Percentiles rank a stretch among this genome's conserved stretches.
Evolutionary conservation across 2,888 invertebrate genomes (phyloP).

Genomic region (Criorhina ranunculi): DNA sequence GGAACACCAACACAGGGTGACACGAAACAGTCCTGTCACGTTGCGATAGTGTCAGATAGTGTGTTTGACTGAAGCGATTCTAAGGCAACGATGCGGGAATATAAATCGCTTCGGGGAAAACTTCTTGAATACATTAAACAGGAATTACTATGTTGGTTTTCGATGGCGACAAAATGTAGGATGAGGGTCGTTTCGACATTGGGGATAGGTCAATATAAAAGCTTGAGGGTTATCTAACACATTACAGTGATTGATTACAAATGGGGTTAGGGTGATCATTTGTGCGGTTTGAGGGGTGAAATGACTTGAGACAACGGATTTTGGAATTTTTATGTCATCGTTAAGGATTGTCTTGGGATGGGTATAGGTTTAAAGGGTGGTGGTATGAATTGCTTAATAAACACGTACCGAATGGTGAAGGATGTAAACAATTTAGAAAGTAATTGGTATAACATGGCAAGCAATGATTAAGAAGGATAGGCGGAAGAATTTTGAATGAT

Average conservation of each 20-base stretch:
- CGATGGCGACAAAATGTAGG: background rate
- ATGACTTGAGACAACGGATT: background rate
- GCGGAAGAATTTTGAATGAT: too few relatives aligned
- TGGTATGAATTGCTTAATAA: background rate
- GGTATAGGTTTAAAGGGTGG: too few relatives aligned
- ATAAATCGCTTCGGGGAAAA: constrained; percentile 46
- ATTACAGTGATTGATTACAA: constrained; percentile 29
- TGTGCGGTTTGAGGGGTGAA: constrained; percentile 14
- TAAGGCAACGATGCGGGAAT: constrained; percentile 18
- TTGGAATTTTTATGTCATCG: constrained; percentile 10
- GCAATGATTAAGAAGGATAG: background rate
- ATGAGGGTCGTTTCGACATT: background rate
- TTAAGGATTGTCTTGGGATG: background rate
- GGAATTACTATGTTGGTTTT: constrained; percentile 1
- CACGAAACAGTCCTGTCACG: constrained; percentile 49
- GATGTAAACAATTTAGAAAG: background rate
- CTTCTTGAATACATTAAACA: constrained; percentile 45
- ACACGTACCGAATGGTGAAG: background rate
- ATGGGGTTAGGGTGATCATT: constrained; percentile 8
- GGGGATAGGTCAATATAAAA: constrained; percentile 11
- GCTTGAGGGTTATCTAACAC: constrained; percentile 24
- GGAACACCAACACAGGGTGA: background rate
- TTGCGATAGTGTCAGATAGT: constrained; percentile 61
- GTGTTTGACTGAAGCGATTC: constrained; percentile 9
- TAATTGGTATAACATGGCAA: background rate